Evolutionary conservation across 2,888 invertebrate genomes (phyloP), one percentile per base, ranked within the genome.

Genomic region (Seladonia tumulorum): DNA sequence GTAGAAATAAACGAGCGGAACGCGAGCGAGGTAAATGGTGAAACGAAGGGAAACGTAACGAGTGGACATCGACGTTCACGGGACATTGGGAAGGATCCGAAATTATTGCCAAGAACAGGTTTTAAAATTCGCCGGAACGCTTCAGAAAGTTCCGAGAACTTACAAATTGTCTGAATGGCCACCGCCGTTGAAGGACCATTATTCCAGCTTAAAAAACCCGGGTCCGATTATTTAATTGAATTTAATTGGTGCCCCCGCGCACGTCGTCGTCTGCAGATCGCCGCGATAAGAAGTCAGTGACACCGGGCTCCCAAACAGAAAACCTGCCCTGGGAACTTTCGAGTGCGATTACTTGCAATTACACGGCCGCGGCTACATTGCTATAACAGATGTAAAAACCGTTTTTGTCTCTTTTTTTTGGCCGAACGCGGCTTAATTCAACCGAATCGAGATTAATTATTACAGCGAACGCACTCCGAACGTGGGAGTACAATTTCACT

Each of bases 151-250:
- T 82, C 60, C 63, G 8, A 49, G 29, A 45, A 70, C n/a, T 63
- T 63, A 49, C 66, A 47, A 63, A 76, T 80, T 83, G 73, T 83
- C 18, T 35, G 70, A 79, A 79, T 63, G 63, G 12, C 29, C 25
- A 29, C 79, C 42, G 18, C 29, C 35, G 12, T 16, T 22, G n/a
- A 29, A 35, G 35, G 25, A 12, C 22, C 49, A 29, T 81, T 74
- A 77, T 63, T 70, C 60, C 35, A 25, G 35, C 10, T 83, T 76
- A 81, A 83, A 83, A 83, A 79, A 57, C 49, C 29, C 66, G 22
- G 49, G 71, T 29, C 42, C 76, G 73, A 76, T 85, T 80, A 80
- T 76, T 72, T 81, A n/a, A 85, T 85, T 72, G 70, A 77, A 81
- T 71, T 84, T 81, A 71, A 85, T 76, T 75, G 71, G 53, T 66